Evolutionary conservation across 2,113 vertebrate species (phyloP).

Genomic region (Desmodus rotundus): DNA sequence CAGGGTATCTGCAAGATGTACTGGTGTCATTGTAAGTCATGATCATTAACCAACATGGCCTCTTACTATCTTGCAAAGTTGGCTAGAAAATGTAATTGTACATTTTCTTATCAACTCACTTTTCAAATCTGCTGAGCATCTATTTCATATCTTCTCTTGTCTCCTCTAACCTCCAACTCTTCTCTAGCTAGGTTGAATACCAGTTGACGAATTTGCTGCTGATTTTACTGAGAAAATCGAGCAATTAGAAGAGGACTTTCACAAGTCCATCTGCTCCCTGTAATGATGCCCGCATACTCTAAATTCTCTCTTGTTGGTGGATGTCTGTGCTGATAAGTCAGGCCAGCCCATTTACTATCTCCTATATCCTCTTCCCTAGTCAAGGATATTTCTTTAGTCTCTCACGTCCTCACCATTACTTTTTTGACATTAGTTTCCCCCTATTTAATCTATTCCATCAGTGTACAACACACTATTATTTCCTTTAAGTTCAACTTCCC

Average conservation of each 20-base stretch:
- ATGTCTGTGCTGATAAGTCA: not conserved
- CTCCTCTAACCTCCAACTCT: not conserved
- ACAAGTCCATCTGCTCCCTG: not conserved
- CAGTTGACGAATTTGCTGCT: not conserved
- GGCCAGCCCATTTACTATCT: not conserved
- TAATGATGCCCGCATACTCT: no score
- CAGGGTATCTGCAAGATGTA: not conserved
- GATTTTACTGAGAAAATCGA: not conserved
- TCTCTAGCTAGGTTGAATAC: not conserved
- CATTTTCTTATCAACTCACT: not conserved
- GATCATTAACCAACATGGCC: not conserved
- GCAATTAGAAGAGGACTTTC: not conserved
- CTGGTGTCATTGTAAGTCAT: not conserved
- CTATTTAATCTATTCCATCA: not conserved
- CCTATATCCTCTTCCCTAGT: not conserved
- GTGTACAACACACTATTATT: not conserved
- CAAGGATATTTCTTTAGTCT: not conserved
- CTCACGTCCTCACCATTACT: not conserved
- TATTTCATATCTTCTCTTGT: not conserved
- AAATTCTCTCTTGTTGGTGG: not conserved
- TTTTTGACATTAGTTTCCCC: not conserved
- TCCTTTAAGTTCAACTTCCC: not conserved
- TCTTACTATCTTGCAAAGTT: not conserved
- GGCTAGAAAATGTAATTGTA: not conserved
- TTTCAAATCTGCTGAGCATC: not conserved